Conservation (phyloP, 92 coral and sea anemone species). For the Epizoanthus fatuus region DNA sequence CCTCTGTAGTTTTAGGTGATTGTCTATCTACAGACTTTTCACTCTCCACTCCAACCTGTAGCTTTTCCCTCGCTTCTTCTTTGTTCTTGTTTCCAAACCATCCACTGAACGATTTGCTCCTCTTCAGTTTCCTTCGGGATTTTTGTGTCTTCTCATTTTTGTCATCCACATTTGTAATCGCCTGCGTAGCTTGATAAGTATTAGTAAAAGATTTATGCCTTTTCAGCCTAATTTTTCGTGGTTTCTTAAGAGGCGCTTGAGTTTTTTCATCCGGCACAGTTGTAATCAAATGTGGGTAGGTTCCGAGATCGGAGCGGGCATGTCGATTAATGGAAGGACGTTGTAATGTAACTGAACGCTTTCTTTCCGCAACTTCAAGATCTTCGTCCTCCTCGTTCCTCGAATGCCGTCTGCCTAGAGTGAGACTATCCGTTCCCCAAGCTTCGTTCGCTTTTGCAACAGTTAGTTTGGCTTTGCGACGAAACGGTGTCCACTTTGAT, state of each 20-base stretch:
- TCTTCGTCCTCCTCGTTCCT: constrained; percentile 35
- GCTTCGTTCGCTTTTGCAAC: constrained; percentile 17
- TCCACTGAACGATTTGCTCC: constrained; percentile 42
- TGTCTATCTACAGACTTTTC: not conserved
- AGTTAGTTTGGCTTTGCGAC: constrained; percentile 23
- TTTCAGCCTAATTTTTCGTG: constrained; percentile 18
- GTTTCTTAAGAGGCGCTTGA: constrained; percentile 14
- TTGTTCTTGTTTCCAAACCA: constrained; percentile 35
- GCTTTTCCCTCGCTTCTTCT: not conserved
- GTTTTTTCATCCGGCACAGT: not conserved
- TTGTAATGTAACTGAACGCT: not conserved
- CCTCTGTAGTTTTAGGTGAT: not conserved
- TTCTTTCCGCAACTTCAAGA: constrained; percentile 28
- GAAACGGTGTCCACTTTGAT: constrained; percentile 38
- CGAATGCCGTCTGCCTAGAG: constrained; percentile 21
- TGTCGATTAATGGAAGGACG: constrained; percentile 31
- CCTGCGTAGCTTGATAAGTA: not conserved
- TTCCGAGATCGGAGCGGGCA: constrained; percentile 46
- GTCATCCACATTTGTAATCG: not conserved
- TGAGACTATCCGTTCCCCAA: not conserved
- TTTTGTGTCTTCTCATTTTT: not conserved
- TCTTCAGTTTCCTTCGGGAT: constrained; percentile 3
- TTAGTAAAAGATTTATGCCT: constrained; percentile 35
- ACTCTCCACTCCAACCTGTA: not conserved
- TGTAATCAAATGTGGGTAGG: constrained; percentile 8